Evolutionary conservation across 23 tunicate genomes (phyloP).

Genomic region (Trididemnum clinides): DNA sequence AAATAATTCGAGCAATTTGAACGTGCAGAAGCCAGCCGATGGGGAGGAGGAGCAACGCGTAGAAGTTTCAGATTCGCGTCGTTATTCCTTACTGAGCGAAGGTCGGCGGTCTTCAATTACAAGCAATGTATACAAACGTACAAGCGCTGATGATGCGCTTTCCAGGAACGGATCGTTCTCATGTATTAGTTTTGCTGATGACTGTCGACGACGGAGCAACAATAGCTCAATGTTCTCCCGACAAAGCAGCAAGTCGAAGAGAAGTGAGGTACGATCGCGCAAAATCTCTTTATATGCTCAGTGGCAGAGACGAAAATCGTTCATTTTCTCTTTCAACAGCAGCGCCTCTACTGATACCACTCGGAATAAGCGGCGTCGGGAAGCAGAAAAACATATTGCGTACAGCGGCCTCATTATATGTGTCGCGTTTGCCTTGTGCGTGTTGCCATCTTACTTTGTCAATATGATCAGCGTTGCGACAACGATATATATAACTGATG

Average conservation of each 20-base stretch:
- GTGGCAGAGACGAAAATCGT: constrained; percentile 48
- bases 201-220: background rate
- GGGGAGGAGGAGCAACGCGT: background rate
- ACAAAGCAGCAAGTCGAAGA: background rate
- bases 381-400: constrained; percentile 76
- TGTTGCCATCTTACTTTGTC: constrained; percentile 56
- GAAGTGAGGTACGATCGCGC: background rate
- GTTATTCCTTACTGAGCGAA: background rate
- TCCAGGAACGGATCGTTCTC: constrained; percentile 57
- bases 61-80: background rate
- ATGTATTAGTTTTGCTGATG: constrained; percentile 16
- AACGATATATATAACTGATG: constrained; percentile 20
- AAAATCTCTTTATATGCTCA: constrained; percentile 19
- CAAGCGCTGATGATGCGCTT: constrained; percentile 1
- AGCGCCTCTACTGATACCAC: constrained; percentile 1
- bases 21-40: background rate
- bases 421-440: constrained; percentile 60
- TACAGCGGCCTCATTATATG: constrained; percentile 83
- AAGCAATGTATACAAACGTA: background rate
- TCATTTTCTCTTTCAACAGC: constrained; percentile 40
- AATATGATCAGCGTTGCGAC: constrained; percentile 13
- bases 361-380: constrained; percentile 50
- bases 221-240: background rate
- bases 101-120: constrained; percentile 3
- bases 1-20: background rate